Base-by-base conservation (phyloP, 2,888 invertebrate species). In the Sinodicranocentrus sp. region DNA sequence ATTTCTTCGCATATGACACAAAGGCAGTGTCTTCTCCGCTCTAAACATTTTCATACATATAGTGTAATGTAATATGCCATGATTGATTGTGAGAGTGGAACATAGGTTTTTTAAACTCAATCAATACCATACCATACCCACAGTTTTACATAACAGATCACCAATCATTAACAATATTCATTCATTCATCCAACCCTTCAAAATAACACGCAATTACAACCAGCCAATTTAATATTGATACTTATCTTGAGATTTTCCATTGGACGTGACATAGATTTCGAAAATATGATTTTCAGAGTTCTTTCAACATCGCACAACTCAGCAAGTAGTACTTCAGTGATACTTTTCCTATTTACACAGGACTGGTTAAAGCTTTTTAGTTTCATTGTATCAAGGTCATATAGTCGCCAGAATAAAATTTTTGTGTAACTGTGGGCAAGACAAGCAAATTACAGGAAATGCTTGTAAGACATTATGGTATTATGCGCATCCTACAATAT, bases 1-100 rank as follows among this genome's bases (percentile, higher is more conserved):
- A 75, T 70, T 63, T 63, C 61, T 54, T 26, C 33, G 52, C 67
- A 23, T 44, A 54, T 54, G 26, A 71, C 54, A 54, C 68, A 68
- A 28, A 13, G n/a, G n/a, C 44, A 17, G 48, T 48, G 39, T 43
- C 43, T n/a, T 48, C 68, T 65, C 15, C 57, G 33, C 39, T 57
- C 70, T 43, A 17, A 43, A 59, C 44, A 77, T 52, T 68, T n/a
- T n/a, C 48, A 25, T 61, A 48, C 48, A 48, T 17, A 3, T 48
- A 2, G 5, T n/a, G 8, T 48, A 5, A 48, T 10, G 44, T 52
- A 65, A 70, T 71, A 71, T 70, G 44, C 77, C 44, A 57, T 71
- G 19, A 57, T 8, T 70, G 68, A 70, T 79, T 79, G 71, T 79
- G 63, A 78, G 33, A 77, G 76, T 77, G 57, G n/a, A 67, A 68